Base-by-base conservation (phyloP, 1,140 invertebrate species). In the Trichonephila clavata region DNA sequence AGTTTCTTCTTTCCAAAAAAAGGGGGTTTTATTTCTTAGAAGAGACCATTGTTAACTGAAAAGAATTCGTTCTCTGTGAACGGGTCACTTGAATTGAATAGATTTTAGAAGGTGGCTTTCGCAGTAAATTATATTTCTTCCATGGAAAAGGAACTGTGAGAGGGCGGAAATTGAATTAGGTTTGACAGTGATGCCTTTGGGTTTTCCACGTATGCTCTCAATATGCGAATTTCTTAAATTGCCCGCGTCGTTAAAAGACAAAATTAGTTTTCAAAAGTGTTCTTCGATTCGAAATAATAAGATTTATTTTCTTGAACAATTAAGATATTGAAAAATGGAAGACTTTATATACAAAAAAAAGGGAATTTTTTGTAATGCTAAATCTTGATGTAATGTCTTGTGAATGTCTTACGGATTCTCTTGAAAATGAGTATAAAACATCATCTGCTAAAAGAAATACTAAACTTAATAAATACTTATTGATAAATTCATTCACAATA, bases 121-220 rank as follows among this genome's bases (percentile, higher is more conserved):
- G 13, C 65, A n/a, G 65, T 68, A 68, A 68, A 68, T 68, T 68
- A 68, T 68, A 21, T 68, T 68, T 77, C 71, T 77, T 77, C 71
- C 27, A 5, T 16, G 27, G 27, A 39, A 77, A 77, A 32, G 24
- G 32, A 77, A 27, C 32, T 77, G n/a, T n/a, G 71, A 32, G 18
- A 18, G 71, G 32, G 24, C 1, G 6, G 14, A 13, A 39, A 18
- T 39, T 13, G 27, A 77, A 77, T 77, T 77, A 77, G 71, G 7
- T 32, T 39, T 77, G 71, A 39, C 24, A 77, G 24, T 32, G 27
- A 32, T 18, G 71, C 71, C 16, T 77, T 5, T 50, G 14, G 71
- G 27, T 7, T 77, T 39, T 77, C 24, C 27, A 39, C 27, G 39
- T 77, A 39, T 32, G 27, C 71, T 77, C 14, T 39, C 2, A 27